These are phyloP conservation scores for Hydractinia echinata DNA, from an alignment of 30 jellyfish, hydroid and myxozoan genomes.

Conservation along the genomic window DNA sequence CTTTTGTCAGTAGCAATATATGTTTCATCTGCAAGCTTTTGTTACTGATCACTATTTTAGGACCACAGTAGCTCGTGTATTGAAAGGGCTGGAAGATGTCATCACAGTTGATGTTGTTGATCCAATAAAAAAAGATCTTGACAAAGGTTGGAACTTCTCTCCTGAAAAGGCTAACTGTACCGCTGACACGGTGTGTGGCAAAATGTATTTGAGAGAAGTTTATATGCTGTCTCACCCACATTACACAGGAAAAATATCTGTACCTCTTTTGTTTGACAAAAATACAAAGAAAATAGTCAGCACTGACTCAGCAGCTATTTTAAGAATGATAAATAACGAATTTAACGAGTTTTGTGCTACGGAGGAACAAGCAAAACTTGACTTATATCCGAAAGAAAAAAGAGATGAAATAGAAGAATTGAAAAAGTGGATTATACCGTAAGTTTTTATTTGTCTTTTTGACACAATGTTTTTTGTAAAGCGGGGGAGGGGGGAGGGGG, in stretches of 20 bases:
- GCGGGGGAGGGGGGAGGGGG: too few species aligned
- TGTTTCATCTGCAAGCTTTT: too few species aligned
- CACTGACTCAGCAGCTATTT: constrained; percentile 76
- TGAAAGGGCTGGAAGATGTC: constrained; percentile 72
- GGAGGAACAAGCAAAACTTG: constrained; percentile 50
- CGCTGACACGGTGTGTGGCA: constrained; percentile 55
- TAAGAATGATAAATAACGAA: constrained; percentile 71
- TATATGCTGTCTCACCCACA: constrained; percentile 71
- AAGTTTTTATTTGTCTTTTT: not conserved
- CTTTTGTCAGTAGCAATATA: too few species aligned
- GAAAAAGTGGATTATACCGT: constrained; percentile 72
- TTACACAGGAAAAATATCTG: constrained; percentile 71
- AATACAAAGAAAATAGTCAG: constrained; percentile 58
- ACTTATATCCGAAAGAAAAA: constrained; percentile 60
- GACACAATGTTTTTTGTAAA: too few species aligned
- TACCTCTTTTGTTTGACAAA: constrained; percentile 85
- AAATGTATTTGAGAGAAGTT: constrained; percentile 46
- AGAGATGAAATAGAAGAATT: constrained; percentile 59
- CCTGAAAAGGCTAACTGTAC: constrained; percentile 51
- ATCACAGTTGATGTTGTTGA: constrained; percentile 55
- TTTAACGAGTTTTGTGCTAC: constrained; percentile 58
- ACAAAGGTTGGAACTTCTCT: constrained; percentile 70
- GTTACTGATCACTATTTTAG: not conserved
- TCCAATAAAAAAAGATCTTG: constrained; percentile 38
- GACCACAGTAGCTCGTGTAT: constrained; percentile 33